These are phyloP conservation scores for Empidonax traillii DNA, from an alignment of 2,113 vertebrate species.

Conservation along the genomic window DNA sequence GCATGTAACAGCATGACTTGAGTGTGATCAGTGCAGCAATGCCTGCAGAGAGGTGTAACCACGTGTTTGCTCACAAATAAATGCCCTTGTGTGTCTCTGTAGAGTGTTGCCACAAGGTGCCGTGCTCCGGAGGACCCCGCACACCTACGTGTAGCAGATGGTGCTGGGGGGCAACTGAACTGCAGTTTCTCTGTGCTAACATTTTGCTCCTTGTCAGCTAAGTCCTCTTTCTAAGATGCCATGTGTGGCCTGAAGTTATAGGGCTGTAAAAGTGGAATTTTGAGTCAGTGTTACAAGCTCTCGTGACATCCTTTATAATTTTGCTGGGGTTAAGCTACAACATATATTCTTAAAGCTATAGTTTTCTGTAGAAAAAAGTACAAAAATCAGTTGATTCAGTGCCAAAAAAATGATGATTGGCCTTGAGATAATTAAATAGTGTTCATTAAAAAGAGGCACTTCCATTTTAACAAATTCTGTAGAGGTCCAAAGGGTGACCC, in stretches of 20 bases:
- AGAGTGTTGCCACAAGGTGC: background rate
- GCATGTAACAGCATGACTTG: background rate
- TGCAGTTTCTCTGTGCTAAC: background rate
- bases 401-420: background rate
- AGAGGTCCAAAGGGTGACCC: background rate
- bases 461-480: background rate
- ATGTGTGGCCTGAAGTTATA: background rate
- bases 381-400: background rate
- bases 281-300: background rate
- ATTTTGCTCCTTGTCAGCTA: background rate
- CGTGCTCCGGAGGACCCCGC: fast-evolving
- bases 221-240: background rate
- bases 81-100: background rate
- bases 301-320: background rate
- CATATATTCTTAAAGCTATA: background rate
- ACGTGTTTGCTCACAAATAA: background rate
- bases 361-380: background rate
- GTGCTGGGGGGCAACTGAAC: background rate
- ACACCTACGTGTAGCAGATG: fast-evolving
- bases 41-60: background rate
- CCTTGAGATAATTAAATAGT: background rate
- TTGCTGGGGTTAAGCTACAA: background rate
- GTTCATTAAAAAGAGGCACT: background rate
- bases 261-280: background rate
- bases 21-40: background rate